These are phyloP conservation scores for Euzophera pinguis DNA, from an alignment of 2,888 invertebrate species.

Conservation along the genomic window DNA sequence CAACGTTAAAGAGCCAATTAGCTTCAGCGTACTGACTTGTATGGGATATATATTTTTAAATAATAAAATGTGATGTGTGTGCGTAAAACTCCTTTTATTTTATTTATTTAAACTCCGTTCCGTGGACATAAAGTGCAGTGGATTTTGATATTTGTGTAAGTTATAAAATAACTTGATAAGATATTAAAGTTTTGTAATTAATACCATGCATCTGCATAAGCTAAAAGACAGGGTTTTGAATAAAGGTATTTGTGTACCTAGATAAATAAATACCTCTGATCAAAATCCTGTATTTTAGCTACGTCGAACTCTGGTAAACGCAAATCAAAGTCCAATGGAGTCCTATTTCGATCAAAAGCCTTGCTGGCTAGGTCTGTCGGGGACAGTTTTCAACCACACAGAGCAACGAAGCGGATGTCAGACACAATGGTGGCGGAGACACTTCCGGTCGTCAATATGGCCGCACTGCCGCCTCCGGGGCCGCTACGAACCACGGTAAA, in stretches of 20 bases:
- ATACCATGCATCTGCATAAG: too few species aligned
- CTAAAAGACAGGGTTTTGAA: too few species aligned
- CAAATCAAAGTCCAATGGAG: background rate
- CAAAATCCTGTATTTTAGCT: too few species aligned
- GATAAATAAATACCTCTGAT: too few species aligned
- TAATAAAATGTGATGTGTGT: background rate
- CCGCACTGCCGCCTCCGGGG: background rate
- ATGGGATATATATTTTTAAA: background rate
- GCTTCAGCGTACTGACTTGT: background rate
- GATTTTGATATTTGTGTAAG: too few species aligned
- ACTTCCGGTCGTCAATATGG: constrained; percentile 6
- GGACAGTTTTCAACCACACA: background rate
- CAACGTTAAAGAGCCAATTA: background rate
- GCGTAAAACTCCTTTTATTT: too few species aligned
- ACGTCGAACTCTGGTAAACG: background rate
- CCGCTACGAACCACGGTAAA: background rate
- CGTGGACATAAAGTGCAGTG: too few species aligned
- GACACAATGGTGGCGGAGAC: background rate
- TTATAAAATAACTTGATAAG: too few species aligned
- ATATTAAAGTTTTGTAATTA: too few species aligned
- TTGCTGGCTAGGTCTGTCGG: background rate
- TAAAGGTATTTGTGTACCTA: too few species aligned
- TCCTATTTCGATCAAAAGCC: background rate
- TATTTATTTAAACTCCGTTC: too few species aligned
- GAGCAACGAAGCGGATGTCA: background rate